phyloP scores from a whole-genome alignment of 2,797 vertebrate genomes.

The Acridotheres tristis region DNA sequence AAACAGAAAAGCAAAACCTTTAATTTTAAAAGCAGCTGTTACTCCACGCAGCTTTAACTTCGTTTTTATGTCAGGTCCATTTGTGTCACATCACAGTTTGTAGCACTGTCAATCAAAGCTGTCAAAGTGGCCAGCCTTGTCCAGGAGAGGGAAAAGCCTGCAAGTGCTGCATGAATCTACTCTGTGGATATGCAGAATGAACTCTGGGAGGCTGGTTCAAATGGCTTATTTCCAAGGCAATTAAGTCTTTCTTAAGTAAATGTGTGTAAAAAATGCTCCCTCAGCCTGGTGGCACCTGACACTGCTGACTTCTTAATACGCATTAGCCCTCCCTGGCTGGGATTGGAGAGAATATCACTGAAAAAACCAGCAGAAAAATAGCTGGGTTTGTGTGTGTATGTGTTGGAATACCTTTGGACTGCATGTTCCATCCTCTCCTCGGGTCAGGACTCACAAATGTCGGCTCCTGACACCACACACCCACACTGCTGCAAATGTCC shows the following conservation, averaged over 20 bases:
- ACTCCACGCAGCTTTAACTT: not conserved
- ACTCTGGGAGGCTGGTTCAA: not conserved
- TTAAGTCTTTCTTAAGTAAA: slow-evolving; percentile 39
- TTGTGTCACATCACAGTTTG: not conserved
- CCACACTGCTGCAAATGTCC: not conserved
- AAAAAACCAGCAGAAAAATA: not conserved
- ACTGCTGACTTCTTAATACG: slow-evolving; percentile 11
- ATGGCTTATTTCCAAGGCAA: slow-evolving; percentile 43
- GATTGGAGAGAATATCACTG: not conserved
- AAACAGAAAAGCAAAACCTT: not conserved
- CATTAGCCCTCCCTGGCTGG: not conserved
- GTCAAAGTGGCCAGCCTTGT: not conserved
- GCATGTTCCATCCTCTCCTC: not conserved
- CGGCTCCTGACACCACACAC: fast-evolving
- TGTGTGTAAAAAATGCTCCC: not conserved
- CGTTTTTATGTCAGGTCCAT: fast-evolving
- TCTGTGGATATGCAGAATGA: not conserved
- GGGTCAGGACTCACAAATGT: fast-evolving
- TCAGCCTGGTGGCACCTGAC: slow-evolving; percentile 34
- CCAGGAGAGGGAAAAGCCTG: not conserved
- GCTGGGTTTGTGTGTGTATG: not conserved
- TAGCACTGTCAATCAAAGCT: not conserved
- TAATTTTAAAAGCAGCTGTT: not conserved
- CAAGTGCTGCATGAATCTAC: not conserved
- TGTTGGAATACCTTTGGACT: not conserved